Base-by-base conservation (phyloP, 2,113 vertebrate species). In the Beaufortia kweichowensis region DNA sequence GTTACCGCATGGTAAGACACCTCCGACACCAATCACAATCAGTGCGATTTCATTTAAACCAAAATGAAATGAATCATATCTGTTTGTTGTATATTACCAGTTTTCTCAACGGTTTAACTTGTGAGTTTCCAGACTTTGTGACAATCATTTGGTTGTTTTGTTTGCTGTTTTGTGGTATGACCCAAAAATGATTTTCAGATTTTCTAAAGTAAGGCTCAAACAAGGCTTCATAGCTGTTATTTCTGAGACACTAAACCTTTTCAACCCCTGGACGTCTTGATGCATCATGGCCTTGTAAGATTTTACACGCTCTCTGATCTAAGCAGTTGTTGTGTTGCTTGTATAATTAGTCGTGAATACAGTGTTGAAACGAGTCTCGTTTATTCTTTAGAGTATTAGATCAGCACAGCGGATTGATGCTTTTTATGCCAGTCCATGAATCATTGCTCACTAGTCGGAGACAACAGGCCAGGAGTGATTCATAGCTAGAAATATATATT, bases 1-100 rank as follows among this genome's bases (percentile, higher is more conserved):
- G 10, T 92, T 99, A 63, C 97, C 96, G 17, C 97, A 98, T 3
- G 96, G 96, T 98, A 95, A 68, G 74, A 3, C 19, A 19, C 19
- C 7, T 2, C 2, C n/a, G 48, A 53, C 48, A 53, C 48, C 8
- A 5, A 53, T 8, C n/a, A n/a, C 17, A 53, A 19, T 19, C 19
- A 2, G 4, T 53, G 14, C 17, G 43, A 2, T 48, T 48, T 48
- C 14, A 48, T 48, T 5, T 2, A 15, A 48, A 56, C 14, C 14
- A 71, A 17, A 67, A 10, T 6, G n/a, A 6, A 7, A 5, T 9
- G 33, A n/a, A 46, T 46, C 3, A 46, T 46, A 46, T 46, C 43
- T 46, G 43, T 46, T 35, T 35, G 33, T 35, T 35, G 33, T 4
- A 9, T 35, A 4, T 35, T 35, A 35, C 9, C 5, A 35, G 33